phyloP scores from a whole-genome alignment of 2,888 invertebrate genomes.

The Epinotia nisella region DNA sequence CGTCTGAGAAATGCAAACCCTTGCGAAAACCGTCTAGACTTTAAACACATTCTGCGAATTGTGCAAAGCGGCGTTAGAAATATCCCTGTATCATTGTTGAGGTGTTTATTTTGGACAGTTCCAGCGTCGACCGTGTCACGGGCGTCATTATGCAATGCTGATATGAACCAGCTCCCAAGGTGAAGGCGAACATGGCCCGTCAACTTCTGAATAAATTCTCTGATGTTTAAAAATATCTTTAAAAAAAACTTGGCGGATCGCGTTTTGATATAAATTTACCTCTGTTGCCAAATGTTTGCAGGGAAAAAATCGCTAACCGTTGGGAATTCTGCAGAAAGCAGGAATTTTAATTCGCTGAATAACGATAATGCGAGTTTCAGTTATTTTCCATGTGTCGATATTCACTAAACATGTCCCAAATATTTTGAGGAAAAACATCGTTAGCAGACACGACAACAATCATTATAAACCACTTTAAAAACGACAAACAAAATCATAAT shows the following conservation, averaged over 20 bases:
- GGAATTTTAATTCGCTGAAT: constrained; percentile 13
- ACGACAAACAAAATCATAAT: constrained; percentile 11
- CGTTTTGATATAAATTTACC: constrained; percentile 45
- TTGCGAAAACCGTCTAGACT: constrained; percentile 23
- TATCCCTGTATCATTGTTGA: constrained; percentile 66
- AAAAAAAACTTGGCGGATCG: constrained; percentile 45
- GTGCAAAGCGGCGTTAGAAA: constrained; percentile 24
- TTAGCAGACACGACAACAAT: constrained; percentile 2
- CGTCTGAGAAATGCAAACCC: background rate
- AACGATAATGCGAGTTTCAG: background rate
- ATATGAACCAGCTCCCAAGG: constrained; percentile 79
- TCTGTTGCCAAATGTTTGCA: constrained; percentile 43
- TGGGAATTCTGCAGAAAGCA: constrained; percentile 20
- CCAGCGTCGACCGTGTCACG: constrained; percentile 70
- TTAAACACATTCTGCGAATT: constrained; percentile 8
- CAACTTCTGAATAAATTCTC: constrained; percentile 69
- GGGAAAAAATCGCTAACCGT: constrained; percentile 31
- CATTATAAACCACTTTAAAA: background rate
- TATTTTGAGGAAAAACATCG: background rate
- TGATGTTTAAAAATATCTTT: constrained; percentile 57
- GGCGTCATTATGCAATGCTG: constrained; percentile 72
- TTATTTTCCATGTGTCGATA: background rate
- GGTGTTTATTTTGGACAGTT: constrained; percentile 75
- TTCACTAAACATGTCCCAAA: background rate
- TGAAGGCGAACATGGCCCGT: constrained; percentile 76